Conservation (phyloP, 1,140 invertebrate genomes). For the Drosophila albomicans region DNA sequence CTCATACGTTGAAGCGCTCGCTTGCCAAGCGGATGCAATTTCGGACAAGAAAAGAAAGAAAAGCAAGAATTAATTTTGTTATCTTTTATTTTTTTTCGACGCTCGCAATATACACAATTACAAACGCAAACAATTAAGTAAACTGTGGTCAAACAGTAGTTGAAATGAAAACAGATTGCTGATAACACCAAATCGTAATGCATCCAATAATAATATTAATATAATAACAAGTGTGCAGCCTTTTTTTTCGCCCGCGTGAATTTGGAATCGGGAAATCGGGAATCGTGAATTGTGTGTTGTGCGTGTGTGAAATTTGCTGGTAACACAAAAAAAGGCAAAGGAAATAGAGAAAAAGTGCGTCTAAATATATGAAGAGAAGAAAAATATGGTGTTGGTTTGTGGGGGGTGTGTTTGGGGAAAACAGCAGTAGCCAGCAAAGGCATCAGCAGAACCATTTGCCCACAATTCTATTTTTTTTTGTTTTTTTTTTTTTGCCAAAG, state of each 20-base stretch:
- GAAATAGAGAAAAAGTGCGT: constrained; percentile 51
- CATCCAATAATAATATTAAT: constrained; percentile 19
- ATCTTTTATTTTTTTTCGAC: constrained; percentile 46
- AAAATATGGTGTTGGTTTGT: constrained; percentile 32
- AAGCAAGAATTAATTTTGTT: constrained; percentile 34
- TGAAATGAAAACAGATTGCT: constrained; percentile 23
- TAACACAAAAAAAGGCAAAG: constrained; percentile 23
- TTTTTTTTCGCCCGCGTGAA: constrained; percentile 42
- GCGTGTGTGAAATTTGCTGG: constrained; percentile 52
- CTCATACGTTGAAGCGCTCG: constrained; percentile 56
- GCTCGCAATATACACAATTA: constrained; percentile 31
- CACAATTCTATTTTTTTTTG: constrained; percentile 1
- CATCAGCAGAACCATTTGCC: constrained; percentile 30
- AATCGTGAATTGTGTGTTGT: constrained; percentile 35
- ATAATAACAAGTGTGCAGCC: constrained; percentile 49
- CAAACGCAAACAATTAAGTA: constrained; percentile 44
- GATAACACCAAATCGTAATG: constrained; percentile 43
- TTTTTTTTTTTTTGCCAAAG: constrained; percentile 35
- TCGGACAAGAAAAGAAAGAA: constrained; percentile 35
- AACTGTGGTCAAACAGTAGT: constrained; percentile 32
- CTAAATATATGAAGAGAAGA: constrained; percentile 46
- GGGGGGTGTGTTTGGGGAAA: constrained; percentile 24
- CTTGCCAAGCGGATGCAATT: constrained; percentile 53
- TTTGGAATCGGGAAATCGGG: constrained; percentile 28
- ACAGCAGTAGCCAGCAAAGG: constrained; percentile 20